Percentiles rank a stretch among this genome's conserved stretches.
Evolutionary conservation across 2,113 vertebrate species (phyloP).

Genomic region (Suncus etruscus): DNA sequence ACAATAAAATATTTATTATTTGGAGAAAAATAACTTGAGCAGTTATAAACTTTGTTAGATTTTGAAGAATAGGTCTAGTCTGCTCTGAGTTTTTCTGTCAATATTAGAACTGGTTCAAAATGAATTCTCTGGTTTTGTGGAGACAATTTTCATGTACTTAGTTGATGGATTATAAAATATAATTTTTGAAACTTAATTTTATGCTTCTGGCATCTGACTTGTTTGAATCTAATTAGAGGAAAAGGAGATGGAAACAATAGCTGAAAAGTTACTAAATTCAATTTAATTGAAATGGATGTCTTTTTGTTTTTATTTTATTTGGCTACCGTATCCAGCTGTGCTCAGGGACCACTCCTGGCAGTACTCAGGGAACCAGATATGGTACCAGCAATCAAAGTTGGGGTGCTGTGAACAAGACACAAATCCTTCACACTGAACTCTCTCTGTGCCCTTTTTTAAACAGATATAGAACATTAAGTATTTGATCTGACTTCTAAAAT

Average conservation of each 20-base stretch:
- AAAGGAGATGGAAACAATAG: slow-evolving; percentile 47
- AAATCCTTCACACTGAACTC: no score
- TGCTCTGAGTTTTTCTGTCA: slow-evolving; percentile 29
- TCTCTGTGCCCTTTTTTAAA: neutral
- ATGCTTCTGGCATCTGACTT: slow-evolving; percentile 65
- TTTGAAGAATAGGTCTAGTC: slow-evolving; percentile 14
- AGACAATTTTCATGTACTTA: slow-evolving; percentile 53
- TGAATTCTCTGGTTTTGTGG: neutral
- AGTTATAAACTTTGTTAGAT: neutral
- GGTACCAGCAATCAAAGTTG: no score
- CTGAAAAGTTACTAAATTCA: slow-evolving; percentile 47
- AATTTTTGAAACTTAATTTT: slow-evolving; percentile 58
- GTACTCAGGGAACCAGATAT: no score
- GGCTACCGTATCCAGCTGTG: no score
- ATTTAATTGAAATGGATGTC: slow-evolving; percentile 57
- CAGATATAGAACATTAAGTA: neutral
- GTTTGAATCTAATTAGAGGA: neutral
- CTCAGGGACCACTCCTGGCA: no score
- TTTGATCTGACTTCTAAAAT: slow-evolving; percentile 28
- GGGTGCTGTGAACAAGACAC: no score
- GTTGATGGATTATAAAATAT: slow-evolving; percentile 16
- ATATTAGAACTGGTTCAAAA: neutral
- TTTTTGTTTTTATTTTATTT: no score
- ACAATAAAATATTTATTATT: neutral
- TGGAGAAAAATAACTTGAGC: neutral